Base-by-base conservation (phyloP, 1,140 invertebrate species). In the Drosophila saltans region DNA sequence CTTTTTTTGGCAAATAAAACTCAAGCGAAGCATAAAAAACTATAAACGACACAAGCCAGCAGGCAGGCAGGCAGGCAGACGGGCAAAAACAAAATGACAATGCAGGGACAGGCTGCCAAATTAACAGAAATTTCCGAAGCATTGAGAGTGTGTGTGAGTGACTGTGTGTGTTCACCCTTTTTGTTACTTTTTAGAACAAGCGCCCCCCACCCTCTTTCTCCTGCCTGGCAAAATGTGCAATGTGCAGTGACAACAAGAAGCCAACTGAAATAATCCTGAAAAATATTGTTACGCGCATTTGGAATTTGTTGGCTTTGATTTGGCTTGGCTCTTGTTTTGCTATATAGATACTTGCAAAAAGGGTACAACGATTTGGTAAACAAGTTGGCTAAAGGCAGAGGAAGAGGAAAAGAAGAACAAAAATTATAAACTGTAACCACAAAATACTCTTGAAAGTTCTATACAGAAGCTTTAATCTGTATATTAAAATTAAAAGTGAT, bases 231-330 rank as follows among this genome's bases (percentile, higher is more conserved):
- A 10, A 16, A 36, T 36, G 33, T 36, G 33, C 33, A 36, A 36
- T 36, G 33, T 36, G 33, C 81, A 72, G 68, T 80, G 84, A 88
- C 84, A 79, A 63, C 69, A 88, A 88, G 83, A 88, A 88, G 83
- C 83, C 84, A 88, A 88, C 83, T 89, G 83, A 88, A 88, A 88
- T 88, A 88, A 88, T 88, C 83, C 83, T 75, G 70, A 72, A 88
- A 88, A 88, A 88, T 88, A 88, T 88, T 89, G 75, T 78, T 78
- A 69, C 77, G 75, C 75, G 75, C 75, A 78, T 78, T 78, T 72
- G 60, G 69, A 75, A 78, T 78, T 78, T 78, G 83, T 88, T 89
- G 84, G 86, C 83, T 88, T 88, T 88, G 83, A 88, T 88, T 88
- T 88, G 84, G 83, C 83, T 68, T 77, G 68, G 84, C 78, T 69